phyloP scores from a whole-genome alignment of 2,797 vertebrate species.

The Enteromius fasciolatus region DNA sequence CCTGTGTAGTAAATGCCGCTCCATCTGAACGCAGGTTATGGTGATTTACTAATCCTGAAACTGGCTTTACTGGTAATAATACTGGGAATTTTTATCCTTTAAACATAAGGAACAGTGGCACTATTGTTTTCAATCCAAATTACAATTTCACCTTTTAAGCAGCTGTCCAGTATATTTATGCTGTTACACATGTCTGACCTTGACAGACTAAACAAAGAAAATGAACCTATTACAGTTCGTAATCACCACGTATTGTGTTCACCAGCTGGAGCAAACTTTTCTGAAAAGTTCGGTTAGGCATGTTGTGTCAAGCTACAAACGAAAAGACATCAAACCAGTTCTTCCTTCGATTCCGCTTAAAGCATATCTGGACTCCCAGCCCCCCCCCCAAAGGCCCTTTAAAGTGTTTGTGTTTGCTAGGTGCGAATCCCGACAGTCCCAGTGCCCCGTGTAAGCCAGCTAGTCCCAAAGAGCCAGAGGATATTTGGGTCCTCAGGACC shows the following conservation, averaged over 20 bases:
- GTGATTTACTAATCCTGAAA: too few species aligned
- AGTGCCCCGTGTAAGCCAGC: conserved; percentile 68
- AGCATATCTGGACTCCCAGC: conserved; percentile 17
- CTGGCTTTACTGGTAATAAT: too few species aligned
- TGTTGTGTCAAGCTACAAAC: background rate
- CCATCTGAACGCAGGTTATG: too few species aligned
- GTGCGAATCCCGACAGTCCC: conserved; percentile 68
- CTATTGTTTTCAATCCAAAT: background rate
- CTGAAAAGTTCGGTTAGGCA: background rate
- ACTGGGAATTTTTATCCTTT: background rate
- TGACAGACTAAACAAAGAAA: background rate
- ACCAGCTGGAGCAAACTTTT: background rate
- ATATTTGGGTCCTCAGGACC: conserved; percentile 82
- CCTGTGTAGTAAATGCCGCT: too few species aligned
- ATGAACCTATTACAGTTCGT: background rate
- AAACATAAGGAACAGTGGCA: background rate
- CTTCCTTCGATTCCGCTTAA: background rate
- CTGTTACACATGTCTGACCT: background rate
- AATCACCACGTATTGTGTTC: background rate
- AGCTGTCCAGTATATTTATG: background rate
- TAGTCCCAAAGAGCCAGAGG: conserved; percentile 71
- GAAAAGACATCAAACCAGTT: background rate
- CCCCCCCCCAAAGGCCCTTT: conserved; percentile 23
- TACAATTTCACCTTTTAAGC: background rate
- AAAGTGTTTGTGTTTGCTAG: conserved; percentile 75